Evolutionary conservation across 2,113 vertebrate species (phyloP).

Genomic region (Tragulus kanchil): DNA sequence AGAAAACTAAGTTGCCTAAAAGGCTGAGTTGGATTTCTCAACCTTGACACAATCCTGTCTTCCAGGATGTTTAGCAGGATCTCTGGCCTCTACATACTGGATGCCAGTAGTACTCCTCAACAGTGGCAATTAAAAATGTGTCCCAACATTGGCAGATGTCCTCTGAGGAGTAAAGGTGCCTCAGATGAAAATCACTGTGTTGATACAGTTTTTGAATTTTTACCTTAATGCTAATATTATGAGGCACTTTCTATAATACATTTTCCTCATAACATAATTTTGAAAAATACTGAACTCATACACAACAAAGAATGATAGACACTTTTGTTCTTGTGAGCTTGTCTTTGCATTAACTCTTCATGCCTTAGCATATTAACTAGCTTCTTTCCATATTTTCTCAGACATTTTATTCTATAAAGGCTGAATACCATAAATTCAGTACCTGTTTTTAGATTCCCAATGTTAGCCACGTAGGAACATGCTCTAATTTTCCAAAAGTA

Average conservation of each 20-base stretch:
- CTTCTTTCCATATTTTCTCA: neutral
- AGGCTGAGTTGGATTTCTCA: neutral
- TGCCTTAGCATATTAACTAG: neutral
- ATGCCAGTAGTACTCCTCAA: neutral
- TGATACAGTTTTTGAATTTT: neutral
- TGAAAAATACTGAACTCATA: neutral
- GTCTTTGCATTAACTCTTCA: neutral
- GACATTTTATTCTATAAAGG: neutral
- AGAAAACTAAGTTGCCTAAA: neutral
- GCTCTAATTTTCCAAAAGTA: constrained; percentile 18
- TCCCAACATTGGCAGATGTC: neutral
- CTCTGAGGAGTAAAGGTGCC: neutral
- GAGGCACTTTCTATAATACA: neutral
- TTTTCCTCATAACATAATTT: neutral
- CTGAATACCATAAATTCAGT: neutral
- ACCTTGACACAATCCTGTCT: neutral
- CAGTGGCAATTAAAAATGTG: neutral
- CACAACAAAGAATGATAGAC: neutral
- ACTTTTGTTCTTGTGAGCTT: neutral
- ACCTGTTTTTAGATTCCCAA: neutral
- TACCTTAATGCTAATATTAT: neutral
- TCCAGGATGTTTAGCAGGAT: neutral
- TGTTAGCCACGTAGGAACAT: neutral
- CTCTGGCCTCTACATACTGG: neutral
- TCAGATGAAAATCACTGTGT: neutral